Evolutionary conservation across 2,888 invertebrate species (phyloP).

Genomic region (Aelia acuminata): DNA sequence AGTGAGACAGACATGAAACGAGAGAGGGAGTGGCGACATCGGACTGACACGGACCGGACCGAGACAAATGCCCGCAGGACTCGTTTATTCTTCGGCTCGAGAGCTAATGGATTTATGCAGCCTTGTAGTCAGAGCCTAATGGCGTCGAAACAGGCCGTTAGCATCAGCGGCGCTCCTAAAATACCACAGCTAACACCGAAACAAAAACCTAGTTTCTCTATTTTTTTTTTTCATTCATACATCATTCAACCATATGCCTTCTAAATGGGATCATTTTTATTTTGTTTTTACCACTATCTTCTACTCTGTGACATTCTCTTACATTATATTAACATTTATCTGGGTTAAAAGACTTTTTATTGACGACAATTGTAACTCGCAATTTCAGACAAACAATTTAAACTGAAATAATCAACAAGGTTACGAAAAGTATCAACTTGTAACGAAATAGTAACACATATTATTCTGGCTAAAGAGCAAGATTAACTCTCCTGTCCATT

Average conservation of each 20-base stretch:
- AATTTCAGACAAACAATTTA: too few species aligned
- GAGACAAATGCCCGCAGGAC: constrained; percentile 43
- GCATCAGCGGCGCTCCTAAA: background rate
- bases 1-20: background rate
- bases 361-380: too few species aligned
- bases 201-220: background rate
- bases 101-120: constrained; percentile 34
- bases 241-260: background rate
- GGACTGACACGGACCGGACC: constrained; percentile 20
- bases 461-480: too few species aligned
- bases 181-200: background rate
- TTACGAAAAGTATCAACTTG: too few species aligned
- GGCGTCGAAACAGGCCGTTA: constrained; percentile 23
- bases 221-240: background rate
- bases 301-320: background rate
- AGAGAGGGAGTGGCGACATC: background rate
- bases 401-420: too few species aligned
- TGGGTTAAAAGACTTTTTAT: too few species aligned
- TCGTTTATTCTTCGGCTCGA: constrained; percentile 36
- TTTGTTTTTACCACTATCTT: background rate
- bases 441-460: too few species aligned
- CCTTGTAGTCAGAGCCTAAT: constrained; percentile 41
- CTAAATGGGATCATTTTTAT: background rate
- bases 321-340: too few species aligned
- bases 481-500: too few species aligned